Evolutionary conservation across 1,140 invertebrate genomes (phyloP).

Genomic region (Gryon sp.): DNA sequence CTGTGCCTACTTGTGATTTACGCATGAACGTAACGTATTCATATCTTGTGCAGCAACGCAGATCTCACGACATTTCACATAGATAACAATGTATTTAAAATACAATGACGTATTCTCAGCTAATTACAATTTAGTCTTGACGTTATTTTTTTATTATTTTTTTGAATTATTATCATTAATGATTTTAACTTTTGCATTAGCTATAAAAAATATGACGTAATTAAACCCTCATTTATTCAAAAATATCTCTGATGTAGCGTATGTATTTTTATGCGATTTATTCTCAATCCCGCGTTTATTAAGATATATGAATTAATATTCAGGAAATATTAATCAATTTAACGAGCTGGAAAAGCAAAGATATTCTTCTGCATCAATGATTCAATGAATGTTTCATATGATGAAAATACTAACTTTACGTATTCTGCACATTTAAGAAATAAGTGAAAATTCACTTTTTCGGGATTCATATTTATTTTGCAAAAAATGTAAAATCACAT

Average conservation of each 20-base stretch:
- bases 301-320: too few relatives aligned
- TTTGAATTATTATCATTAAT: slow-evolving; percentile 37
- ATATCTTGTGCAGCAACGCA: slow-evolving; percentile 31
- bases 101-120: slow-evolving; percentile 53
- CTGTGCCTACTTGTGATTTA: slow-evolving; percentile 58
- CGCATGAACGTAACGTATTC: slow-evolving; percentile 58
- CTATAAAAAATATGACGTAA: slow-evolving; percentile 27
- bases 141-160: slow-evolving; percentile 41
- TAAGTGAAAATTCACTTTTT: too few relatives aligned
- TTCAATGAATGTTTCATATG: too few relatives aligned
- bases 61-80: slow-evolving; percentile 58
- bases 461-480: too few relatives aligned
- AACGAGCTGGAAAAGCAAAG: too few relatives aligned
- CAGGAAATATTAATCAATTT: too few relatives aligned
- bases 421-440: too few relatives aligned
- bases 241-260: not conserved
- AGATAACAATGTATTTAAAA: slow-evolving; percentile 47
- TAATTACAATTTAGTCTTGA: slow-evolving; percentile 60
- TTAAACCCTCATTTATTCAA: slow-evolving; percentile 30
- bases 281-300: not conserved
- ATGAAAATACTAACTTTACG: too few relatives aligned
- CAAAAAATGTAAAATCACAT: too few relatives aligned
- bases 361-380: too few relatives aligned
- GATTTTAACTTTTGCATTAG: slow-evolving; percentile 38
- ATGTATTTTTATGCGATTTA: not conserved